A percentile compares a stretch with the other conserved stretches of the same genome.
Evolutionary conservation across 2,113 vertebrate species (phyloP).

Genomic region (Psittacus erithacus): DNA sequence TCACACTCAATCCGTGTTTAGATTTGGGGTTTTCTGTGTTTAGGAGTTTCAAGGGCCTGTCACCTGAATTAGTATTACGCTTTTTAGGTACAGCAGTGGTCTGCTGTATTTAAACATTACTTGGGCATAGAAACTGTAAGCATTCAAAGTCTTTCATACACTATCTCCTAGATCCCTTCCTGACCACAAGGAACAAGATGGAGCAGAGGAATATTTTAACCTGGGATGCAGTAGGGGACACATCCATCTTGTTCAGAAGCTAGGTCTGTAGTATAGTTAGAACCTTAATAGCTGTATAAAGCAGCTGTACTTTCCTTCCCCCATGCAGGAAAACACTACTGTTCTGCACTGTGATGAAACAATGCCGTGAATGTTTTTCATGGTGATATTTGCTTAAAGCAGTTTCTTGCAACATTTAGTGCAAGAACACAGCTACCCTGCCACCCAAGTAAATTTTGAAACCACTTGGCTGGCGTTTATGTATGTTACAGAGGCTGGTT

Average conservation of each 20-base stretch:
- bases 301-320: neutral
- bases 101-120: neutral
- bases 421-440: neutral
- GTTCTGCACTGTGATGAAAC: neutral
- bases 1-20: neutral
- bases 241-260: neutral
- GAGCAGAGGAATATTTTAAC: neutral
- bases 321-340: fast-evolving
- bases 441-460: neutral
- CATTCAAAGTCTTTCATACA: neutral
- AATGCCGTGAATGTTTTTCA: neutral
- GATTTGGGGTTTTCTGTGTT: neutral
- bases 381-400: neutral
- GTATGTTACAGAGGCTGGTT: neutral
- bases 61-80: neutral
- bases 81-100: neutral
- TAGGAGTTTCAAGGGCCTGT: neutral
- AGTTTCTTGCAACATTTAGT: neutral
- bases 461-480: neutral
- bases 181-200: neutral
- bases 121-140: neutral
- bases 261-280: neutral
- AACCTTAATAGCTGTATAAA: neutral
- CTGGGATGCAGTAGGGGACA: neutral
- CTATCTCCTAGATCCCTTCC: neutral